Conservation (phyloP, 2,113 vertebrate species). For the Vireo altiloquus region DNA sequence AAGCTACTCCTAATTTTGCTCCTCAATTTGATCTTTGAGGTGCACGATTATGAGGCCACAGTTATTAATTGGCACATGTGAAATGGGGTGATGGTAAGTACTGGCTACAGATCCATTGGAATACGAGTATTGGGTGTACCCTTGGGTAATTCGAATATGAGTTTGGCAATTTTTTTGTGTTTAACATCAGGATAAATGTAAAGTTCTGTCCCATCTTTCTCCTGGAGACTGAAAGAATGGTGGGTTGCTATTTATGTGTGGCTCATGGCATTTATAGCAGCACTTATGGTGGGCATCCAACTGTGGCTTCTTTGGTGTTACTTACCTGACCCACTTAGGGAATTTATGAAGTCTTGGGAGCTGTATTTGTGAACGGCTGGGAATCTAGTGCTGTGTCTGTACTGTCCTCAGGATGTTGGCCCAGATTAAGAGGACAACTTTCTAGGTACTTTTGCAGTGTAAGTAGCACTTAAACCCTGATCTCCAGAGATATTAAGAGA, state of each 20-base stretch:
- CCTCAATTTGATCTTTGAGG: neutral
- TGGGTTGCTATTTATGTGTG: neutral
- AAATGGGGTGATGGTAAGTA: conserved; percentile 26
- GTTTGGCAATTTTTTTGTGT: fast-evolving
- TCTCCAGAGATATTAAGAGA: conserved; percentile 30
- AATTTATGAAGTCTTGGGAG: neutral
- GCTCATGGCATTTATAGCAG: neutral
- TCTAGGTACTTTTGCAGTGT: conserved; percentile 29
- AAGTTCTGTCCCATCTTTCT: neutral
- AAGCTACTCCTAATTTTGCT: neutral
- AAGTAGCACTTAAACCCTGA: conserved; percentile 24
- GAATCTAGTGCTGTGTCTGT: neutral
- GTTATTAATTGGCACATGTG: neutral
- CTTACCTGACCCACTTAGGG: neutral
- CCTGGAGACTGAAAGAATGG: neutral
- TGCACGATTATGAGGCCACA: neutral
- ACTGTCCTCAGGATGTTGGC: neutral
- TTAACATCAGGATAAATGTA: neutral
- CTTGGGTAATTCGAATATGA: neutral
- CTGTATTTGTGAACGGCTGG: neutral
- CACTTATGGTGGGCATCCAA: neutral
- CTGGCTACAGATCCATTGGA: neutral
- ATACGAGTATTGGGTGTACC: neutral
- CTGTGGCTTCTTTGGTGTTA: neutral
- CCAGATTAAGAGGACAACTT: conserved; percentile 44